These are phyloP conservation scores for Epinephelus moara DNA, from an alignment of 2,113 vertebrate genomes.

Conservation along the genomic window DNA sequence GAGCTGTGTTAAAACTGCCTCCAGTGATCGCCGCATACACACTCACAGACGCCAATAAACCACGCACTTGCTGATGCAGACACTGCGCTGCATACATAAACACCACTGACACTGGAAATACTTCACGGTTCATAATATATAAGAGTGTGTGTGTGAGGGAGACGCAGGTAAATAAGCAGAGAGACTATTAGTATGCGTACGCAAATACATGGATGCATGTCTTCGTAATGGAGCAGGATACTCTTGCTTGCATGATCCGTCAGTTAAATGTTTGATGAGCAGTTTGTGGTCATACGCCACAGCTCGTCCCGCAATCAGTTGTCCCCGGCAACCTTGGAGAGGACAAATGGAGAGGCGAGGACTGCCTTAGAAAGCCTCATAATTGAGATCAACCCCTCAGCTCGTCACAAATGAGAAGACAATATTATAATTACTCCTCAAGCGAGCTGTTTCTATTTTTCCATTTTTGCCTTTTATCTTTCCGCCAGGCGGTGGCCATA, in stretches of 20 bases:
- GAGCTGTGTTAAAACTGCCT: constrained; percentile 59
- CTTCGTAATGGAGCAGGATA: constrained; percentile 24
- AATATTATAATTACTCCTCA: constrained; percentile 70
- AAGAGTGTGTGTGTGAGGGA: not conserved
- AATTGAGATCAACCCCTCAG: constrained; percentile 71
- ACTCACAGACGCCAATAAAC: constrained; percentile 26
- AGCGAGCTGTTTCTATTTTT: constrained; percentile 60
- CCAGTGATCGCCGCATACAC: constrained; percentile 51
- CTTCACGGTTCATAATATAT: constrained; percentile 20
- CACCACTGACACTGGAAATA: constrained; percentile 40
- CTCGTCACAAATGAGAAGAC: constrained; percentile 68
- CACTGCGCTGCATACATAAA: constrained; percentile 37
- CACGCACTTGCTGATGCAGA: constrained; percentile 19
- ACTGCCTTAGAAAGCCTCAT: constrained; percentile 47
- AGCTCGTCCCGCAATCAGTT: constrained; percentile 6
- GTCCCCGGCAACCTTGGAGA: constrained; percentile 60
- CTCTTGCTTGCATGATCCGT: constrained; percentile 41
- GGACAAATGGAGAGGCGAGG: constrained; percentile 44
- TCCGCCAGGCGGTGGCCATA: constrained; percentile 58
- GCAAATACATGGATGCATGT: constrained; percentile 33
- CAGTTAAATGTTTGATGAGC: constrained; percentile 53
- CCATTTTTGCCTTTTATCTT: constrained; percentile 71
- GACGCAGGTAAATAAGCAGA: constrained; percentile 27
- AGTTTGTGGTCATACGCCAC: constrained; percentile 41
- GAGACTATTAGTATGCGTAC: constrained; percentile 27